These are phyloP conservation scores for Phylloscopus trochilus DNA, from an alignment of 2,113 vertebrate species.

Conservation along the genomic window DNA sequence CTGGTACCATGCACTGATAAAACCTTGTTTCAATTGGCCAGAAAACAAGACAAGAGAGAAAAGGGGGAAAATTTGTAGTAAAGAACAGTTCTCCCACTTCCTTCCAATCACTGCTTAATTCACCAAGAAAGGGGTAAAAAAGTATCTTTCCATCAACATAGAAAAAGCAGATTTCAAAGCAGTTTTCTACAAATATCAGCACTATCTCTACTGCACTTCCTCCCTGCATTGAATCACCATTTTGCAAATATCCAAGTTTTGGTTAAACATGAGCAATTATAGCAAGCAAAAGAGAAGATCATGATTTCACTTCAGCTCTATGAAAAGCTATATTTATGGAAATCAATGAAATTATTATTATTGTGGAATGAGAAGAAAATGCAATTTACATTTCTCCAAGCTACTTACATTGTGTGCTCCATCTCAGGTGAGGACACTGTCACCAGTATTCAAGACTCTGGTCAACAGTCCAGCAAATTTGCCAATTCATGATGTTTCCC, in stretches of 20 bases:
- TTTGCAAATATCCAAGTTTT: not conserved
- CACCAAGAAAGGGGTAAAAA: not conserved
- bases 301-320: not conserved
- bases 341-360: not conserved
- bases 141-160: not conserved
- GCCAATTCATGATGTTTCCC: not conserved
- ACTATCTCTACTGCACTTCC: not conserved
- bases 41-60: not conserved
- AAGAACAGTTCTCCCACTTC: not conserved
- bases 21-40: slow-evolving; percentile 3
- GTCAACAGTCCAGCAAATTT: not conserved
- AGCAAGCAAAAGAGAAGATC: slow-evolving; percentile 20
- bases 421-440: not conserved
- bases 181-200: slow-evolving; percentile 2
- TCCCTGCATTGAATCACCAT: not conserved
- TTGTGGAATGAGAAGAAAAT: not conserved
- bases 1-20: slow-evolving; percentile 32
- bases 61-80: not conserved
- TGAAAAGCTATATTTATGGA: not conserved
- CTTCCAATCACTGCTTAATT: not conserved
- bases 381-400: not conserved
- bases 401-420: not conserved
- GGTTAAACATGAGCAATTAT: slow-evolving; percentile 35
- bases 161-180: not conserved
- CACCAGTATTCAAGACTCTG: not conserved